Evolutionary conservation across 2,113 vertebrate genomes (phyloP), one percentile per base, ranked within the genome.

Genomic region (Nestor notabilis): DNA sequence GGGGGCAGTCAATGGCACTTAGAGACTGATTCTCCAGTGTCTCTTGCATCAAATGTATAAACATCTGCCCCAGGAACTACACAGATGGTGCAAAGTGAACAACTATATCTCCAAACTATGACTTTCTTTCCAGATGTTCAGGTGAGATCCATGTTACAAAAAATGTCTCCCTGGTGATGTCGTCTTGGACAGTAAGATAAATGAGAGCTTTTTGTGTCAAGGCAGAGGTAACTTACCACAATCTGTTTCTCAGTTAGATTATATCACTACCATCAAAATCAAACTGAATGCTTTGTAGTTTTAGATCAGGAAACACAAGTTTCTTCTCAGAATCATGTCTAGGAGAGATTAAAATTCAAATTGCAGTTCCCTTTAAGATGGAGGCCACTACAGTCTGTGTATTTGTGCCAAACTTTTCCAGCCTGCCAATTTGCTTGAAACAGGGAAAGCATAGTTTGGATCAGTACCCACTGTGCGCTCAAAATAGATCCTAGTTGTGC

Each of bases 401-500:
- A 79, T 41, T 23, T 66, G 14, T 41, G 37, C 71, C 44, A 66
- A n/a, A 78, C 64, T 91, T 94, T 69, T 64, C 56, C 79, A 83
- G 17, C 25, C 78, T 96, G 66, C 49, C 78, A 63, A 79, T 83
- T 94, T 87, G 68, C 47, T 93, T 16, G 20, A 65, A 95, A 93
- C 15, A 65, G 37, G 44, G 17, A 82, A 89, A 74, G 76, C 75
- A 47, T 11, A 37, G 35, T 77, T 93, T 91, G 81, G 90, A 94
- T 0, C 13, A 89, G 39, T 89, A 77, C 71, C 15, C 65, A 53
- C 58, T 56, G 43, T 37, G 44, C 9, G 2, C 83, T 95, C 78
- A 53, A 96, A 98, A 97, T 70, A 94, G 72, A 93, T 68, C 33
- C 33, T 87, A 43, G 27, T 7, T 87, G 28, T 89, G 90, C 68